A percentile compares a stretch with the other conserved stretches of the same genome.
Conservation (phyloP, 2,797 vertebrate genomes). For the Eupleurogrammus muticus region DNA sequence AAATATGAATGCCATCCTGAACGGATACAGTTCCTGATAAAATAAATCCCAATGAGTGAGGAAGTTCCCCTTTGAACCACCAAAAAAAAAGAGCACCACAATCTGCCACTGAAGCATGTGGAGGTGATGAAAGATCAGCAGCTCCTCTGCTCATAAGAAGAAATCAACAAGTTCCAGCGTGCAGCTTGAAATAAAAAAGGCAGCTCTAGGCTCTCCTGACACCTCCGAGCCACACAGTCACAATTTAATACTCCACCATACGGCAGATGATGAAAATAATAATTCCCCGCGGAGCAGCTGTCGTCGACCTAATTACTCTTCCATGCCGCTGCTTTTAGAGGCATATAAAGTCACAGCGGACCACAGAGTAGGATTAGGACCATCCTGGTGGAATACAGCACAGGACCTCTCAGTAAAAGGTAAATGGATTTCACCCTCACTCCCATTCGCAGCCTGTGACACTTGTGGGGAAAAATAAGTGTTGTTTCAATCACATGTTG, state of each 20-base stretch:
- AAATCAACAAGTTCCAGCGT: constrained; percentile 34
- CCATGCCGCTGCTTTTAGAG: constrained; percentile 61
- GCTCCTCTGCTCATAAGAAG: not conserved
- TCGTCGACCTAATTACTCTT: constrained; percentile 65
- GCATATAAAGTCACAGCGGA: constrained; percentile 52
- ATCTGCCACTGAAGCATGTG: not conserved
- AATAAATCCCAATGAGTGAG: constrained; percentile 33
- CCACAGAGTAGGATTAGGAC: constrained; percentile 71
- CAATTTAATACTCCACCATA: constrained; percentile 42
- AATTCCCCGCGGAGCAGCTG: constrained; percentile 44
- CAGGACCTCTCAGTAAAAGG: constrained; percentile 53
- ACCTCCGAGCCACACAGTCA: constrained; percentile 15
- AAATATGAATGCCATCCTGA: constrained; percentile 53
- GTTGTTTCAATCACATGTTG: constrained; percentile 37
- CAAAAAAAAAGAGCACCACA: not conserved
- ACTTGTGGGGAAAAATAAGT: constrained; percentile 26
- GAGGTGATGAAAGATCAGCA: constrained; percentile 30
- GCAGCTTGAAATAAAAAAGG: constrained; percentile 14
- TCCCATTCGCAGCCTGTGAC: constrained; percentile 19
- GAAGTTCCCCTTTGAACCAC: constrained; percentile 12
- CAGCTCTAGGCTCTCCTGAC: constrained; percentile 37
- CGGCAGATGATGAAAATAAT: constrained; percentile 43
- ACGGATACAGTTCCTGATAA: constrained; percentile 37
- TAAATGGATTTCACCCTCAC: constrained; percentile 58
- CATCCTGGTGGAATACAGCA: constrained; percentile 53